phyloP scores from a whole-genome alignment of 1,140 invertebrate genomes.

The Paralvinella palmiformis region DNA sequence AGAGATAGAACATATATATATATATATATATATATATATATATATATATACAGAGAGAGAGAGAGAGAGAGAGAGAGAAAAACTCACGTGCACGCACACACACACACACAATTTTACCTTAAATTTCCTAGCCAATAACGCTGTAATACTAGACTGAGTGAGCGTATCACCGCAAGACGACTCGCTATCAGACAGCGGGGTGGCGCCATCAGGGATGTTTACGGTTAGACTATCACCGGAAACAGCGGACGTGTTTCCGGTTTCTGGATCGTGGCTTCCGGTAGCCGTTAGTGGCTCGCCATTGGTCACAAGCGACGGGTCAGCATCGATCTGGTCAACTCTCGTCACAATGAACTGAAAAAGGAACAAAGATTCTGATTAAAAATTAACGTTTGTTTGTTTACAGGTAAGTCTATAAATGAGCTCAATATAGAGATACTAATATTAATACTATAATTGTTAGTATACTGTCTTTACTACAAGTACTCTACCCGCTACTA shows the following conservation, averaged over 20 bases:
- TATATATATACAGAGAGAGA: too few relatives aligned
- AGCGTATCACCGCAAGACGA: constrained; percentile 3
- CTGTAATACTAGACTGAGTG: constrained; percentile 4
- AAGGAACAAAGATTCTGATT: too few relatives aligned
- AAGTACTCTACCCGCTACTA: too few relatives aligned
- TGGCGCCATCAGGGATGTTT: background rate
- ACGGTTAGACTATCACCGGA: background rate
- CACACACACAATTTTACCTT: background rate
- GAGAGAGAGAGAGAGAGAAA: background rate
- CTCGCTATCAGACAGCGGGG: constrained; percentile 2
- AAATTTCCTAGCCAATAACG: constrained; percentile 3
- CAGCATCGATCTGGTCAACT: background rate
- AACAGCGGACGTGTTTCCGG: background rate
- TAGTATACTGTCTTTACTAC: too few relatives aligned
- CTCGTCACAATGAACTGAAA: constrained; percentile 2
- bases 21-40: background rate
- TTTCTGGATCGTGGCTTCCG: background rate
- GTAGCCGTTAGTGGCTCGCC: background rate
- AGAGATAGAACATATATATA: background rate
- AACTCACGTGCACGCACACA: background rate
- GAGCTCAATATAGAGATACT: too few relatives aligned
- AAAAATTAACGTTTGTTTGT: too few relatives aligned
- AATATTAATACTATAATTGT: too few relatives aligned
- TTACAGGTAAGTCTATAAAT: too few relatives aligned
- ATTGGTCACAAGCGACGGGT: background rate